Percentiles rank a stretch among this genome's conserved stretches.
phyloP scores from a whole-genome alignment of 2,797 vertebrate genomes.

The Aplochiton taeniatus region DNA sequence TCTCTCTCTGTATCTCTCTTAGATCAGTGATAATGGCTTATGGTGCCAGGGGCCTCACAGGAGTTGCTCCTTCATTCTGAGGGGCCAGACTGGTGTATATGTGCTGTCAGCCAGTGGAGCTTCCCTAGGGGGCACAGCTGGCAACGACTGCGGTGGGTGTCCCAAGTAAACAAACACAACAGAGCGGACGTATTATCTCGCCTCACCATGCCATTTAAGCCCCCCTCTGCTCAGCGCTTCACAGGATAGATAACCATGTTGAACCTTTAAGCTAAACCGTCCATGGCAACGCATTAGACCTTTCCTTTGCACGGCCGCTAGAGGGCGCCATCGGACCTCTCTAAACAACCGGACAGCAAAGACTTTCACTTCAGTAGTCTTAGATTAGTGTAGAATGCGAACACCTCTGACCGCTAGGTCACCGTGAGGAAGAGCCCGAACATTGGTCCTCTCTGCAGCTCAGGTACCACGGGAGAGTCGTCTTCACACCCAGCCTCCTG shows the following conservation, averaged over 20 bases:
- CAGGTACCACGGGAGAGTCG: too few relatives aligned
- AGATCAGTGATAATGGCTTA: too few relatives aligned
- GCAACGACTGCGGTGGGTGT: constrained; percentile 21
- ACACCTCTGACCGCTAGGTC: too few relatives aligned
- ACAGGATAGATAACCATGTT: constrained; percentile 31
- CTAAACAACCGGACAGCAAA: constrained; percentile 1
- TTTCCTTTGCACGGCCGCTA: constrained; percentile 37
- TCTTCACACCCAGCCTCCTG: too few relatives aligned
- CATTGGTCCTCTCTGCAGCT: too few relatives aligned
- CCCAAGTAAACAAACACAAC: constrained; percentile 8
- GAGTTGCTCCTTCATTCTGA: too few relatives aligned
- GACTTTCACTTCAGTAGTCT: not conserved
- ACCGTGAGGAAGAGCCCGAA: too few relatives aligned
- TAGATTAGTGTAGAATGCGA: not conserved
- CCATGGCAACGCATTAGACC: constrained; percentile 20
- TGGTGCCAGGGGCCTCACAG: too few relatives aligned
- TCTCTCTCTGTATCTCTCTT: not conserved
- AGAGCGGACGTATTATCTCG: too few relatives aligned
- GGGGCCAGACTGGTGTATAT: constrained; percentile 20
- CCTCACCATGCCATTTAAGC: not conserved
- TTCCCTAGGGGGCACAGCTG: constrained; percentile 24
- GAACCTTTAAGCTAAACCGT: constrained; percentile 48
- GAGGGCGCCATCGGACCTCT: constrained; percentile 57
- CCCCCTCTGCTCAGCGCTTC: constrained; percentile 23
- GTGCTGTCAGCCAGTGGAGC: constrained; percentile 24